phyloP scores from a whole-genome alignment of 1,140 invertebrate genomes.

The Tetranychus urticae region DNA sequence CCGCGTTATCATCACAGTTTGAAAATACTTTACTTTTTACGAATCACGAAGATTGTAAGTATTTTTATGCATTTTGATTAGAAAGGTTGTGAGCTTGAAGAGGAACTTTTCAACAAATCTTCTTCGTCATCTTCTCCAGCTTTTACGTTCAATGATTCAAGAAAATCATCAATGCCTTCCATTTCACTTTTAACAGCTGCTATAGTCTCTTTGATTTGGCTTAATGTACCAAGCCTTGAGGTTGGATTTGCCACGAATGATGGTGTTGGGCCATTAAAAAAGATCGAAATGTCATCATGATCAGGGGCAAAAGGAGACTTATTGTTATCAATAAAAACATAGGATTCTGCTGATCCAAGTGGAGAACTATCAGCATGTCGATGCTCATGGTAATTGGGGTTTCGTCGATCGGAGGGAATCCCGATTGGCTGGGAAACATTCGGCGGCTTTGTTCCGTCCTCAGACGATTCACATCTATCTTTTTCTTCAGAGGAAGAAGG shows the following conservation, averaged over 20 bases:
- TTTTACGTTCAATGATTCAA: background rate
- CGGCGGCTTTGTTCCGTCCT: no score
- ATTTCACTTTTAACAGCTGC: background rate
- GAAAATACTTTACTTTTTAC: no score
- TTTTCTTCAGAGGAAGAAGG: background rate
- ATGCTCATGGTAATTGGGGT: background rate
- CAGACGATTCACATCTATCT: background rate
- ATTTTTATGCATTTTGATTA: no score
- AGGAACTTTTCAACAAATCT: background rate
- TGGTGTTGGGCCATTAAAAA: slow-evolving; percentile 8
- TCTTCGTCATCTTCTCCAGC: background rate
- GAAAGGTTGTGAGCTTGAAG: background rate
- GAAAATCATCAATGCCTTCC: background rate
- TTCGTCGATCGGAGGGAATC: background rate
- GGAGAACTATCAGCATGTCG: background rate
- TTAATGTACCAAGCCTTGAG: background rate
- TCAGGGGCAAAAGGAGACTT: slow-evolving; percentile 8
- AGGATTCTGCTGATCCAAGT: slow-evolving; percentile 6
- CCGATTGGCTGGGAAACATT: slow-evolving; percentile 1
- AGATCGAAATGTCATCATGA: background rate
- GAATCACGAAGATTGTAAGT: no score
- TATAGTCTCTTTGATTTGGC: background rate
- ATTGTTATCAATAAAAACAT: slow-evolving; percentile 10
- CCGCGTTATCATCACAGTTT: background rate
- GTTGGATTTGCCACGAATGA: background rate